Percentiles rank a stretch among this genome's conserved stretches.
Conservation (phyloP, 2,113 vertebrate species). For the Caracal caracal region DNA sequence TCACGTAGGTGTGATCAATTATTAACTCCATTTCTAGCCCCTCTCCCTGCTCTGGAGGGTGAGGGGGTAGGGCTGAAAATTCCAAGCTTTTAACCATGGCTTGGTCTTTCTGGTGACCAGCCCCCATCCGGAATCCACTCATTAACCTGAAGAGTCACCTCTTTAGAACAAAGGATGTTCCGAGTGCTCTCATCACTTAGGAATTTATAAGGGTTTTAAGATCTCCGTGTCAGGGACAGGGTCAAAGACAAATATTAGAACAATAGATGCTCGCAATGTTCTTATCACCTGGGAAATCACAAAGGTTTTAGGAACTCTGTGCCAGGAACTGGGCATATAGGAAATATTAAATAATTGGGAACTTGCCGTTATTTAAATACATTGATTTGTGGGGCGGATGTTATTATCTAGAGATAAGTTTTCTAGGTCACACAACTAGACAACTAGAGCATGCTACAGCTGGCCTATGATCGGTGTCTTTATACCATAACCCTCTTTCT, state of each 20-base stretch:
- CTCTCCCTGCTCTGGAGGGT: not conserved
- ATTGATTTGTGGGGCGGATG: not conserved
- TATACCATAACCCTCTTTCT: not conserved
- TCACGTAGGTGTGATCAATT: not conserved
- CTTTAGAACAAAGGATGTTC: not conserved
- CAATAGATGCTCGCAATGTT: not conserved
- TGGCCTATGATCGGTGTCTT: not conserved
- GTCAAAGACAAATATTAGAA: not conserved
- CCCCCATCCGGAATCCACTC: not conserved
- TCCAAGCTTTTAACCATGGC: not conserved
- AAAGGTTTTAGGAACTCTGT: not conserved
- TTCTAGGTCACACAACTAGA: not conserved
- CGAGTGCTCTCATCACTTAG: not conserved
- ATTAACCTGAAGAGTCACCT: not conserved
- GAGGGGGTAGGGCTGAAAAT: not conserved
- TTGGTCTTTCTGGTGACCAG: not conserved
- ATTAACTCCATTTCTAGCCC: not conserved
- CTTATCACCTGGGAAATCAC: not conserved
- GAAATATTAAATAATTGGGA: not conserved
- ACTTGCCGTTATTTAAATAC: constrained; percentile 6
- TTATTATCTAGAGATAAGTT: not conserved
- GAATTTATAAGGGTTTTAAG: not conserved
- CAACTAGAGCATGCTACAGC: not conserved
- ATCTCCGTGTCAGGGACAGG: not conserved
- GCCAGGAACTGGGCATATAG: not conserved